Evolutionary conservation across 2,888 invertebrate species (phyloP), one percentile per base, ranked within the genome.

Genomic region (Dryobotodes eremita): DNA sequence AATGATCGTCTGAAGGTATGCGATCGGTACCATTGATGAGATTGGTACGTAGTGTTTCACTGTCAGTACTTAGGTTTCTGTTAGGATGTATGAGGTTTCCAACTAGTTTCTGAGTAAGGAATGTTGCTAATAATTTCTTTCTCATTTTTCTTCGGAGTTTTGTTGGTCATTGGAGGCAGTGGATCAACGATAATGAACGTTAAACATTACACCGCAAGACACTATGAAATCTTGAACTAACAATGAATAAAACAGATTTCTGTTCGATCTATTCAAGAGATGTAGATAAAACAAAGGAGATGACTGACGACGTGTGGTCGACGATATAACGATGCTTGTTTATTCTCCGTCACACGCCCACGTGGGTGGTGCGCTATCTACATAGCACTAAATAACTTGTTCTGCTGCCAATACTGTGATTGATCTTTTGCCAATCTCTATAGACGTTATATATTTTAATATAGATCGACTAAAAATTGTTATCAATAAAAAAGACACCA

Each of bases 1-100:
- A 90, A 91, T 88, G 87, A 82, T 80, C 74, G 71, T 76, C 79
- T 64, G 77, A 46, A 66, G 89, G 83, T 83, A 82, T 86, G 88
- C 76, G 84, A 82, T 85, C 84, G 75, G 82, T 82, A 75, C 68
- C 61, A 80, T 72, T 85, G 76, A 86, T 86, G 83, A 84, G 77
- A 75, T 84, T 75, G 72, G 75, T 62, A 42, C 42, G 55, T 68
- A 13, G 75, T 83, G 82, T 75, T 76, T 86, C 36, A 61, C 48
- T 71, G 61, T 73, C 64, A 23, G n/a, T 68, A 36, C 64, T 72
- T 64, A 55, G 36, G 17, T 62, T 74, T 31, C 42, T 65, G 17
- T 53, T 50, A 10, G 42, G 4, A 59, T 61, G 17, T 50, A 62
- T n/a, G 50, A 31, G 10, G 31, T 50, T 69, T 83, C 13, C 7